Conservation (phyloP, 1,140 invertebrate species). For the Drosophila repleta region DNA sequence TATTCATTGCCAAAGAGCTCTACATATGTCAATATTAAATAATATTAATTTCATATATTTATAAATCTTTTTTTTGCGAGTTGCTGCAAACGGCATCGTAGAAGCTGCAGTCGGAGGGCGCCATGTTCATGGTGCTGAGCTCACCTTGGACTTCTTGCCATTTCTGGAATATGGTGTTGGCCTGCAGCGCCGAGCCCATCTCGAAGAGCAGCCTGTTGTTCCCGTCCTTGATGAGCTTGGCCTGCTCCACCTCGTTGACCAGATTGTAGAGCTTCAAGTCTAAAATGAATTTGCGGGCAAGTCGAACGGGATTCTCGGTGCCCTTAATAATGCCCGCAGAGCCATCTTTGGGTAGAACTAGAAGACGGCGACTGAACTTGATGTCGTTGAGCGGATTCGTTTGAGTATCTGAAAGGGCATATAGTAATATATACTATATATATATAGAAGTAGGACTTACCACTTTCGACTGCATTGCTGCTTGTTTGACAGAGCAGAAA, state of each 20-base stretch:
- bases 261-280: conserved; percentile 20
- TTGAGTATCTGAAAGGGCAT: too few species aligned
- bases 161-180: conserved; percentile 3
- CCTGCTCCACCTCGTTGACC: conserved; percentile 33
- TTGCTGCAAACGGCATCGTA: background rate
- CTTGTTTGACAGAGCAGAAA: conserved; percentile 7
- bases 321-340: too few species aligned
- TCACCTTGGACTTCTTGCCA: background rate
- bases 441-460: too few species aligned
- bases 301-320: background rate
- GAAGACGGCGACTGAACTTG: conserved; percentile 19
- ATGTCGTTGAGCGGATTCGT: background rate
- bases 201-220: conserved; percentile 14
- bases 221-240: background rate
- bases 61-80: too few species aligned
- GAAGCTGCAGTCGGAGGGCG: conserved; percentile 2
- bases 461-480: too few species aligned
- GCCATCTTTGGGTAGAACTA: background rate
- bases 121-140: background rate
- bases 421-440: too few species aligned
- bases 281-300: conserved; percentile 12
- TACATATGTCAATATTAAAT: too few species aligned
- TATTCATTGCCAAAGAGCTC: too few species aligned
- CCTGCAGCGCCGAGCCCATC: conserved; percentile 28
- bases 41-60: too few species aligned